These are phyloP conservation scores for Andrena cerasifolii DNA, from an alignment of 1,140 invertebrate species.

Conservation along the genomic window DNA sequence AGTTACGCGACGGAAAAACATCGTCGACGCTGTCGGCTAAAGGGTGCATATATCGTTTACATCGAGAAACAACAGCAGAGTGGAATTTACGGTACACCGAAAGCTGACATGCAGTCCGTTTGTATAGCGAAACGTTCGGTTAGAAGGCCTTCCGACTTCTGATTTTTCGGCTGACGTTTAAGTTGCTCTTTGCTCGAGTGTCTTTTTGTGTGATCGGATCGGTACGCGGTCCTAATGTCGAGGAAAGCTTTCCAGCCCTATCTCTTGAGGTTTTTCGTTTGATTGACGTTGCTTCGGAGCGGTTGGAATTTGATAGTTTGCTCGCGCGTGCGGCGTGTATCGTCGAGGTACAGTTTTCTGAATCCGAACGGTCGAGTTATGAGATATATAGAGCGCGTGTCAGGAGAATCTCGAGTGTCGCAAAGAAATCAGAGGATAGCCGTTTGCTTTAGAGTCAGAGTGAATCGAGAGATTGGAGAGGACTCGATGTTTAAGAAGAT, in stretches of 20 bases:
- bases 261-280: background rate
- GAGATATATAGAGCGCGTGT: constrained; percentile 28
- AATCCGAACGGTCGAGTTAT: constrained; percentile 6
- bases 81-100: constrained; percentile 30
- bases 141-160: constrained; percentile 42
- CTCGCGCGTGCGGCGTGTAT: background rate
- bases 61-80: constrained; percentile 33
- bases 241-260: background rate
- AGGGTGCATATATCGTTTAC: constrained; percentile 12
- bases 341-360: background rate
- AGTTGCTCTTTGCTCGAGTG: background rate
- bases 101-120: constrained; percentile 43
- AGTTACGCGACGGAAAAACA: background rate
- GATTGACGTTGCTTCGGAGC: background rate
- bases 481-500: constrained; percentile 23
- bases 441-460: constrained; percentile 15
- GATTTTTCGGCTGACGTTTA: constrained; percentile 3
- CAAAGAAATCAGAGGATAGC: constrained; percentile 37
- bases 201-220: background rate
- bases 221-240: constrained; percentile 28
- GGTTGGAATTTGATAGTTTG: background rate
- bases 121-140: constrained; percentile 1
- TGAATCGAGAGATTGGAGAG: constrained; percentile 15
- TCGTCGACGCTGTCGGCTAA: constrained; percentile 18
- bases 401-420: constrained; percentile 27